Base-by-base conservation (phyloP, 1,140 invertebrate genomes). In the Ephestia elutella region DNA sequence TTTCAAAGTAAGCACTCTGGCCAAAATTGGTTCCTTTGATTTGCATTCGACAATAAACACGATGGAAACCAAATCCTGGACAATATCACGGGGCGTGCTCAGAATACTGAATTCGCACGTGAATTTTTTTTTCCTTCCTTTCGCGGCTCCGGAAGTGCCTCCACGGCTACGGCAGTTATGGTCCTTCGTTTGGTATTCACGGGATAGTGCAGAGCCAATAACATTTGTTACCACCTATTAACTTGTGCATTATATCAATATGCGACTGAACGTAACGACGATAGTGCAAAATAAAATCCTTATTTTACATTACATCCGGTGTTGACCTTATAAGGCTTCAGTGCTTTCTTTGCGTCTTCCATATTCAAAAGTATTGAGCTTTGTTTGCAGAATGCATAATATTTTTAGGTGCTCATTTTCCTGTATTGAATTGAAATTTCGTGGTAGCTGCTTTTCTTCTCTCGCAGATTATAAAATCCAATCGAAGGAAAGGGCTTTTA, bases 41-140 rank as follows among this genome's bases (percentile, higher is more conserved):
- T 68, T 64, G 62, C 67, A 70, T 70, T 63, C 62, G 55, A 70
- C 62, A 60, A 69, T 28, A 70, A 70, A 70, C 62, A 64, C 56
- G 61, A 63, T 75, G 72, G 74, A 71, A 78, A 75, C 65, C 62
- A 59, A 55, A 54, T 58, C 60, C 21, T 61, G 59, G 59, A 64
- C 67, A 70, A 74, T 75, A 71, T 77, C 48, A 38, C 73, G n/a
- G n/a, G n/a, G n/a, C n/a, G 80, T 74, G 78, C 63, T 54, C 54
- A 59, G 82, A 82, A 84, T 86, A 55, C 57, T 69, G 73, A 82
- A 77, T 73, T 69, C 56, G 65, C 70, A 59, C 71, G 76, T 77
- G 78, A 79, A 83, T 84, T 84, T 86, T n/a, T n/a, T n/a, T n/a
- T n/a, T 81, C 80, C 78, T 81, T 81, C 82, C 83, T 80, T 83